Evolutionary conservation across 2,797 vertebrate species (phyloP).

Genomic region (Tauraco hartlaubi): DNA sequence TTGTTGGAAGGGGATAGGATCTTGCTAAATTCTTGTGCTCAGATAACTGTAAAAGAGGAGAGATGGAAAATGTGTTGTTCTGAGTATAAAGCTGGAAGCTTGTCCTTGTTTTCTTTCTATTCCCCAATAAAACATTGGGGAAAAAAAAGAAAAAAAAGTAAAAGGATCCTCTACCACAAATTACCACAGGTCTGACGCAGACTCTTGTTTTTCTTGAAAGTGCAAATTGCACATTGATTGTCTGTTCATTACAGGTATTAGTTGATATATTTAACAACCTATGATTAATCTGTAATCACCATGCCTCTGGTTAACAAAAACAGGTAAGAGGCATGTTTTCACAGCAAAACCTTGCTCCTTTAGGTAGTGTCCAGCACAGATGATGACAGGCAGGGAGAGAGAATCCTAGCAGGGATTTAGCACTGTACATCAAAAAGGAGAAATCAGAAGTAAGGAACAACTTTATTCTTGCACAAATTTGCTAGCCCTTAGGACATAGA

Average conservation of each 20-base stretch:
- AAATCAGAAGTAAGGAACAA: background rate
- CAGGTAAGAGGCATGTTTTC: background rate
- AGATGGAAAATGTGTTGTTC: background rate
- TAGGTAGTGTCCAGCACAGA: background rate
- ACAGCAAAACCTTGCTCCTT: background rate
- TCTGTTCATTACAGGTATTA: background rate
- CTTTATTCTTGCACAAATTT: background rate
- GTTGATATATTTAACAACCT: background rate
- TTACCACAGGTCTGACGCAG: background rate
- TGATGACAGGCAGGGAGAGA: background rate
- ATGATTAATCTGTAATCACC: background rate
- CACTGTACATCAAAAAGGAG: background rate
- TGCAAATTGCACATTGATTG: background rate
- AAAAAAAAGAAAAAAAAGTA: background rate
- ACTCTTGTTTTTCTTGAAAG: background rate
- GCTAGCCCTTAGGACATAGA: background rate
- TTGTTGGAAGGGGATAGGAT: background rate
- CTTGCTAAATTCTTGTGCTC: background rate
- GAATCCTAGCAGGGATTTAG: background rate
- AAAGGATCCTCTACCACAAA: background rate
- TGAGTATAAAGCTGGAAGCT: background rate
- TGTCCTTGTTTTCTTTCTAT: background rate
- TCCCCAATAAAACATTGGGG: background rate
- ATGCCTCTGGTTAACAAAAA: background rate
- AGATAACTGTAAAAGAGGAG: background rate